Evolutionary conservation across 2,113 vertebrate species (phyloP).

Genomic region (Cinclus cinclus): DNA sequence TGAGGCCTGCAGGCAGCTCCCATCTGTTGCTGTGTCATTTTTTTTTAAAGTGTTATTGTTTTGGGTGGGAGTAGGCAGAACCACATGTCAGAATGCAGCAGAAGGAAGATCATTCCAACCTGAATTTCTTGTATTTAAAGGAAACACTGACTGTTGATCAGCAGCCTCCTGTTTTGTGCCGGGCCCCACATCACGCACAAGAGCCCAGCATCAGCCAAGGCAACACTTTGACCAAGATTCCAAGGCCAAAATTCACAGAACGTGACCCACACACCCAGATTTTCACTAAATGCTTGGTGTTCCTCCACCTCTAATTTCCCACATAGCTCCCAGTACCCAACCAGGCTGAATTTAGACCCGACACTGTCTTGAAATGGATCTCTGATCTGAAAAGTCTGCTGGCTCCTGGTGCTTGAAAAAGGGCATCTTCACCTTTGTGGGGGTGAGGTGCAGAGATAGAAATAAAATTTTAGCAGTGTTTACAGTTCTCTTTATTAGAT

Average conservation of each 20-base stretch:
- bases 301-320: neutral
- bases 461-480: neutral
- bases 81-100: neutral
- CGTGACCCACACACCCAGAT: neutral
- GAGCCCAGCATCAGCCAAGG: neutral
- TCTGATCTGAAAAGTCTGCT: neutral
- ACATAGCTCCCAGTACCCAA: neutral
- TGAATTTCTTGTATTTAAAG: neutral
- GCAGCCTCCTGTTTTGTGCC: neutral
- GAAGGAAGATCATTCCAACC: neutral
- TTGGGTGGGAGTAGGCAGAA: neutral
- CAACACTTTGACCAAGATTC: neutral
- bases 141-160: neutral
- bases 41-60: neutral
- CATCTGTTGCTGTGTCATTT: neutral
- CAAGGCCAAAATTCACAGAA: neutral
- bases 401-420: neutral
- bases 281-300: neutral
- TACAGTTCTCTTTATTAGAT: neutral
- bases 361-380: neutral
- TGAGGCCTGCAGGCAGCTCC: neutral
- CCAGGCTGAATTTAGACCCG: neutral
- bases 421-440: accelerated
- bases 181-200: accelerated
- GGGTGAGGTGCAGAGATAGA: neutral